Percentiles rank a stretch among this genome's conserved stretches.
These are phyloP conservation scores for Ophioninae sp. DNA, from an alignment of 2,888 invertebrate genomes.

Conservation along the genomic window DNA sequence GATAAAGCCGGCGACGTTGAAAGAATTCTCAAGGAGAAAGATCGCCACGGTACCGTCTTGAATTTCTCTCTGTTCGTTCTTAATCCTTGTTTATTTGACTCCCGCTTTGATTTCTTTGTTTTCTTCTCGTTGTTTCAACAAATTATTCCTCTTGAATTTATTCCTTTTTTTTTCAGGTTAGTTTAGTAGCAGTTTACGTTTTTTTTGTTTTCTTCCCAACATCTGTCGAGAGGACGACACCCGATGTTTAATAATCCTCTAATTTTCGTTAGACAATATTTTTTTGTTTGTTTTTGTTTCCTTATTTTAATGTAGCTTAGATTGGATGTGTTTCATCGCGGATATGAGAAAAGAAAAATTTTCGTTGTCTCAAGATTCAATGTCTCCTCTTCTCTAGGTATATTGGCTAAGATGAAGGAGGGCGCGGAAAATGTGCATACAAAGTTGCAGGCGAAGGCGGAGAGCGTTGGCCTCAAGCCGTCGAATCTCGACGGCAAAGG, in stretches of 20 bases:
- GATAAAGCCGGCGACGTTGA: constrained; percentile 97
- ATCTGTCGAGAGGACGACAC: background rate
- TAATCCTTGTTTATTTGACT: background rate
- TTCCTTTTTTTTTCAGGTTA: background rate
- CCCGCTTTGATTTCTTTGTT: background rate
- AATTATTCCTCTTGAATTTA: background rate
- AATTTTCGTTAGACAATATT: constrained; percentile 3
- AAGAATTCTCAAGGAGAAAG: constrained; percentile 94
- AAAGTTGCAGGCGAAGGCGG: constrained; percentile 96
- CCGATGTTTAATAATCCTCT: background rate
- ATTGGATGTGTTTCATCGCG: constrained; percentile 12
- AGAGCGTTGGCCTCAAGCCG: constrained; percentile 86
- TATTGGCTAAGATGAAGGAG: constrained; percentile 97
- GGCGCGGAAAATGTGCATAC: constrained; percentile 97
- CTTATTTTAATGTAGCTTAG: constrained; percentile 18
- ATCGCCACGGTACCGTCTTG: constrained; percentile 89
- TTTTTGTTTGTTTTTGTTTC: constrained; percentile 22
- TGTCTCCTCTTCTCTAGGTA: constrained; percentile 83
- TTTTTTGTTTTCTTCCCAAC: background rate
- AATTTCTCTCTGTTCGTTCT: constrained; percentile 50
- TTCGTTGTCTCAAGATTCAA: constrained; percentile 45
- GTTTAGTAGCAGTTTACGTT: background rate
- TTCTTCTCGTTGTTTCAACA: background rate
- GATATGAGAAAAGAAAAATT: constrained; percentile 3
- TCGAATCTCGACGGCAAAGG: constrained; percentile 80